phyloP scores from a whole-genome alignment of 2,113 vertebrate genomes.

The Perca flavescens region DNA sequence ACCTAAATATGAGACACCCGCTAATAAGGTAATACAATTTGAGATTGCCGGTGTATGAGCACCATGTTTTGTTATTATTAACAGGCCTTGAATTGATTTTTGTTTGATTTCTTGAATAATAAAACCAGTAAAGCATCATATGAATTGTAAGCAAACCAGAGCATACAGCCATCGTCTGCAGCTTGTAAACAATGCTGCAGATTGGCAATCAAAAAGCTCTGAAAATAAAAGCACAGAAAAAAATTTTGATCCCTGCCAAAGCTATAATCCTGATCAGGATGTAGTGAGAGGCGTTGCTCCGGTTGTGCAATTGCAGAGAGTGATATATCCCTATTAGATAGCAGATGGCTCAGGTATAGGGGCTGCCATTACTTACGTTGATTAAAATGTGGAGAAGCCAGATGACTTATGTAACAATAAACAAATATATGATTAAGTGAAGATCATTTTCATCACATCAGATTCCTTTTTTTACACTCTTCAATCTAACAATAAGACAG shows the following conservation, averaged over 20 bases:
- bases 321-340: constrained; percentile 65
- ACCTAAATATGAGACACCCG: constrained; percentile 63
- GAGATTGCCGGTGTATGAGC: constrained; percentile 48
- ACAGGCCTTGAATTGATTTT: constrained; percentile 52
- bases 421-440: constrained; percentile 37
- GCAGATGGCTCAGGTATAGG: constrained; percentile 71
- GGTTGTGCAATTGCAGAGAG: constrained; percentile 52
- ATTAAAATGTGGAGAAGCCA: constrained; percentile 66
- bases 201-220: constrained; percentile 53
- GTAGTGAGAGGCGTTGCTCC: constrained; percentile 59
- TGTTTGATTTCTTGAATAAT: constrained; percentile 70
- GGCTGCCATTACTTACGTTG: constrained; percentile 61
- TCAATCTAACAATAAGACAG: constrained; percentile 20
- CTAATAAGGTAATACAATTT: constrained; percentile 67
- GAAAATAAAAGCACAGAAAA: constrained; percentile 55
- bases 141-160: constrained; percentile 46
- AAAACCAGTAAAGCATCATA: constrained; percentile 68
- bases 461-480: constrained; percentile 31
- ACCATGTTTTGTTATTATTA: constrained; percentile 63
- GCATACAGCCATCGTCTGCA: constrained; percentile 14
- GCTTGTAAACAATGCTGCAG: constrained; percentile 44
- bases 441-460: constrained; percentile 33
- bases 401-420: constrained; percentile 55
- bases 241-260: constrained; percentile 56
- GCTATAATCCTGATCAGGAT: constrained; percentile 63